Base-by-base conservation (phyloP, 2,888 invertebrate genomes). In the Galerucella pusilla region DNA sequence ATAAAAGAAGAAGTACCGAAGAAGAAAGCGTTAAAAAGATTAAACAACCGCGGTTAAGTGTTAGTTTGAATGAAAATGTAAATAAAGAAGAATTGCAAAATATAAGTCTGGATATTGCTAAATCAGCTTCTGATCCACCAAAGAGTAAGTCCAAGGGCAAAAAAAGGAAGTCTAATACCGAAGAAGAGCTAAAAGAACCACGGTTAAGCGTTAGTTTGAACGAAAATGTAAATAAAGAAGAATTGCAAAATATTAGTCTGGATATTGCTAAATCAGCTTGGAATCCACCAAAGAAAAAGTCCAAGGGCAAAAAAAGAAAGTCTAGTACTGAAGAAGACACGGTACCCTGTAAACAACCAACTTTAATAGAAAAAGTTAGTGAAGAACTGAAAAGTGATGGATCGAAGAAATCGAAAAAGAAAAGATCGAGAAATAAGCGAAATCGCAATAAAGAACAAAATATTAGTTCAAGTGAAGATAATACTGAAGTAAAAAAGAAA, bases 401-500 rank as follows among this genome's bases (percentile, higher is more conserved):
- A 35, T 35, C 35, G 5, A 35, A 35, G 35, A 35, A 52, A 52
- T n/a, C 52, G 20, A 16, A 10, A 20, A 57, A 57, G 20, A 57
- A 16, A 20, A 20, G 10, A 57, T 16, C 7, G 20, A 16, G 57
- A 2, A 57, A 57, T 16, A 20, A 73, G 54, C 46, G 65, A 7
- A 73, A 69, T 46, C 64, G 54, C 20, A 42, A n/a, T 14, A 69
- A 49, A 20, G 57, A 42, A 5, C 16, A 10, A 20, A 12, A 45
- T 20, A 2, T 52, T 11, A 66, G 66, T 25, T 9, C 57, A 54
- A 54, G 57, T 57, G 42, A 61, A 66, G 46, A 71, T 61, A 11
- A 59, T 11, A 61, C 66, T 11, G 69, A 75, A 35, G 52, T 11
- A 28, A 63, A 68, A 46, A 73, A 71, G 67, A 57, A 73, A 68